These are phyloP conservation scores for Hoplostethus atlanticus DNA, from an alignment of 2,797 vertebrate genomes.

Conservation along the genomic window DNA sequence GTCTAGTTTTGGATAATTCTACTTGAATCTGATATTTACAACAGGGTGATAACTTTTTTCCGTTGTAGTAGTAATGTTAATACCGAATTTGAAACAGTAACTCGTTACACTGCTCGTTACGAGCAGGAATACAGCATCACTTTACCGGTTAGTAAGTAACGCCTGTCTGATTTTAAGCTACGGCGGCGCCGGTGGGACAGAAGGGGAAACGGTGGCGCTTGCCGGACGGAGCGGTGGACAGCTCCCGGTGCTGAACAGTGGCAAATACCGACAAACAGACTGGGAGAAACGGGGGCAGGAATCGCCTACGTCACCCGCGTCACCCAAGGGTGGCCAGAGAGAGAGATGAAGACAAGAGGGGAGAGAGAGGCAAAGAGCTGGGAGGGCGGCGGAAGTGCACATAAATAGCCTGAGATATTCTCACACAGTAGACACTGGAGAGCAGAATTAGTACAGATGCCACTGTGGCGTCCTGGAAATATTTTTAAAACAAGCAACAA, in stretches of 20 bases:
- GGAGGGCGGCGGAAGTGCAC: background rate
- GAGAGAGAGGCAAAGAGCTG: slow-evolving; percentile 37
- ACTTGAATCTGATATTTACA: too few species aligned
- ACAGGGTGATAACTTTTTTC: too few species aligned
- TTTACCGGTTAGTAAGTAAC: too few species aligned
- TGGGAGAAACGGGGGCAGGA: background rate
- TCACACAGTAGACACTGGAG: background rate
- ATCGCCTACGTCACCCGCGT: slow-evolving; percentile 3
- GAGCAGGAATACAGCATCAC: too few species aligned
- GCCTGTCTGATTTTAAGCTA: background rate
- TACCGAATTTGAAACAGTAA: too few species aligned
- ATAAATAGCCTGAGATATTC: slow-evolving; percentile 5
- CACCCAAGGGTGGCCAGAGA: background rate
- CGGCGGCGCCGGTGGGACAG: background rate
- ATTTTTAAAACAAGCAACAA: too few species aligned
- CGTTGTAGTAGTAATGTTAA: too few species aligned
- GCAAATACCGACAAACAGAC: background rate
- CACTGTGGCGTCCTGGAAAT: background rate
- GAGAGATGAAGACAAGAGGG: background rate
- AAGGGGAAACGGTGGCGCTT: slow-evolving; percentile 45
- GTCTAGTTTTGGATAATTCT: too few species aligned
- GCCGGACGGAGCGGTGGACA: slow-evolving; percentile 77
- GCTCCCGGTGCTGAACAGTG: slow-evolving; percentile 88
- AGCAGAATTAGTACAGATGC: background rate
- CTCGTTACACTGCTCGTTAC: too few species aligned